A percentile compares a stretch with the other conserved stretches of the same genome.
Evolutionary conservation across 2,113 vertebrate species (phyloP).

Genomic region (Suricata suricatta): DNA sequence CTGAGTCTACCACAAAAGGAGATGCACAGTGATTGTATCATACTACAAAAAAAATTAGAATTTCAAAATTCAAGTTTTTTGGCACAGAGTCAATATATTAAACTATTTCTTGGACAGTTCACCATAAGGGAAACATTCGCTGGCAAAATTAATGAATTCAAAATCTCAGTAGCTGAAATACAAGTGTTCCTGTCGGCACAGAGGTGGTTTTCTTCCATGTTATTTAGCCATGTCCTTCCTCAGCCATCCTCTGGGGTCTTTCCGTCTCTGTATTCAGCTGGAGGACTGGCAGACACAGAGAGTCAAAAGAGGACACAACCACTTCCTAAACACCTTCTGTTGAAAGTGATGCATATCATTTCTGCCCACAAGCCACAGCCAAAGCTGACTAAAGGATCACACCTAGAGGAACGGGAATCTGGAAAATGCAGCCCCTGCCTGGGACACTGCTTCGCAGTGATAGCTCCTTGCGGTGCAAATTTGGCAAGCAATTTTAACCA

Average conservation of each 20-base stretch:
- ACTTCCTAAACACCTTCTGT: background rate
- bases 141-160: constrained; percentile 28
- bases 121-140: constrained; percentile 19
- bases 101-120: constrained; percentile 18
- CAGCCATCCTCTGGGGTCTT: background rate
- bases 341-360: background rate
- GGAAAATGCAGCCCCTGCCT: background rate
- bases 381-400: background rate
- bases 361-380: background rate
- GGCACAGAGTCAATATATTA: background rate
- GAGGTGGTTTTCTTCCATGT: background rate
- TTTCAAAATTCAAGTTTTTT: background rate
- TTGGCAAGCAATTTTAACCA: background rate
- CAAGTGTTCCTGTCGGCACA: background rate
- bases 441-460: background rate
- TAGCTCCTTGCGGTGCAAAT: background rate
- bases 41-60: background rate
- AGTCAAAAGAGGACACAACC: background rate
- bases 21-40: background rate
- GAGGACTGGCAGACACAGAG: background rate
- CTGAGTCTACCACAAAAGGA: background rate
- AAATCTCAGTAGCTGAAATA: background rate
- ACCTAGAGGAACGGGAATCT: background rate
- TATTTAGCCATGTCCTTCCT: constrained; percentile 23
- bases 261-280: background rate